Evolutionary conservation across 1,140 invertebrate species (phyloP), one percentile per base, ranked within the genome.

Genomic region (Sinonovacula constricta): DNA sequence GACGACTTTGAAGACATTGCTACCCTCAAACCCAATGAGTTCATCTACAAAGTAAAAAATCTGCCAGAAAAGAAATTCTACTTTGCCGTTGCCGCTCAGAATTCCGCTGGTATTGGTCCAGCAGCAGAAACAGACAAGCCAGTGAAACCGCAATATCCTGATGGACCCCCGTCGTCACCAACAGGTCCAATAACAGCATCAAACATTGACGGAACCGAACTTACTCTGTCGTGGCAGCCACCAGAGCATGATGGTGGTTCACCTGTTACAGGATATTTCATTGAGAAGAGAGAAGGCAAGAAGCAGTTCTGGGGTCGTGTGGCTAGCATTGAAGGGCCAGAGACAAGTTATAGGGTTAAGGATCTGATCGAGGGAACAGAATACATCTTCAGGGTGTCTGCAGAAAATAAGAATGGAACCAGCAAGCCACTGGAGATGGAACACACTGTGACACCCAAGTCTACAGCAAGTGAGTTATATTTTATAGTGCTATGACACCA

Each of bases 41-140:
- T 81, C 7, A 74, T 78, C 18, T 95, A 97, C 82, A 98, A 94
- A 70, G 97, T 99, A 87, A 95, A 97, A 67, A 95, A 96, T 81
- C 96, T 99, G 22, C 94, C 95, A 68, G 96, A 97, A 60, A 79
- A 77, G 69, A 97, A 98, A 87, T 97, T 98, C 90, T 99, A 99
- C 87, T 99, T 99, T 93, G 93, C 97, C 76, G 94, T 99, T 2
- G 96, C 96, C 93, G 98, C 98, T 18, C 96, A 96, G 28, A 99
- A 99, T 91, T 97, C 98, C 59, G 99, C 98, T 86, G 98, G 98
- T 26, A 95, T 97, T 91, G 97, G 98, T 85, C 94, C 95, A 67
- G 95, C 97, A 5, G 96, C 88, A 96, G 96, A 33, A 92, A 93
- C 98, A 96, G 0, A 95, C 18, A 93, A 94, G 18, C 94, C 96